Base-by-base conservation (phyloP, 2,888 invertebrate species). In the Drosophila aldrichi region DNA sequence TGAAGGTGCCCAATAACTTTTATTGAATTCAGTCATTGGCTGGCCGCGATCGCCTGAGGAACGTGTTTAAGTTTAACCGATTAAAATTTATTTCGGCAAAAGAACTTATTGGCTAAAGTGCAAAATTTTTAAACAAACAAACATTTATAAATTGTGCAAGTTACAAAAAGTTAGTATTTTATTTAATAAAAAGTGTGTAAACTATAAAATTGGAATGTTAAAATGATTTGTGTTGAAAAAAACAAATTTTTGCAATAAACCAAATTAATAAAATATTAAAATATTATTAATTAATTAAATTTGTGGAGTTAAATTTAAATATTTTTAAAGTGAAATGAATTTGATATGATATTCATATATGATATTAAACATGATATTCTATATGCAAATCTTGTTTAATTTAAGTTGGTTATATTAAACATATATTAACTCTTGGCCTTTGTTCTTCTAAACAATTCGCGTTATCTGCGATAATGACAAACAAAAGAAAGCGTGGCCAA, bases 11-110 rank as follows among this genome's bases (percentile, higher is more conserved):
- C 81, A 81, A 76, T 81, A 81, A 83, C 81, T 76, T 79, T 82
- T 82, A 77, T 77, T 80, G 77, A 88, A 85, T 81, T 91, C 89
- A 91, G 90, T 91, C 88, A 81, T 81, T 82, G 84, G 74, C 82
- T 81, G 85, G 71, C 81, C 90, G 91, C 90, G 91, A 88, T 88
- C 90, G 82, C 65, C 71, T 34, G 63, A 73, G 74, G 81, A 77
- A 80, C 82, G 78, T 73, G 60, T 51, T 52, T n/a, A 56, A 36
- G 44, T 56, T 14, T 34, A 46, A 12, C 41, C 20, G 5, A 46
- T 48, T 10, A 5, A 12, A 48, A 25, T 25, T 29, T 54, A 25
- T 36, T 16, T 55, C 51, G 44, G 51, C 48, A 69, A 56, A 46
- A 55, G 25, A 63, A 56, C 25, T 48, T 51, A 72, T 73, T 79